A percentile compares a stretch with the other conserved stretches of the same genome.
Evolutionary conservation across 2,888 invertebrate genomes (phyloP).

Genomic region (Poecilus cupreus): DNA sequence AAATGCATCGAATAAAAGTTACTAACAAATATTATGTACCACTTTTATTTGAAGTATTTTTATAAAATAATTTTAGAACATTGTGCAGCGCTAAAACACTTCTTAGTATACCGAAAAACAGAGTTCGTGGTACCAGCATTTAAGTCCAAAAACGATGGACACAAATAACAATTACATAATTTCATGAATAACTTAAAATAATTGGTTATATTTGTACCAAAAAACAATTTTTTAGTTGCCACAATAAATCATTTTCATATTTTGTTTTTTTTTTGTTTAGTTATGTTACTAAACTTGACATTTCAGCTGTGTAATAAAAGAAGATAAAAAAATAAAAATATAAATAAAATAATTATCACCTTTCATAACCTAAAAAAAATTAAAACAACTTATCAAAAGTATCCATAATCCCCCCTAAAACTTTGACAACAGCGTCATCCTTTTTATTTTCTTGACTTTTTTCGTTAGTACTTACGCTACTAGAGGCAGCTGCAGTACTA

Average conservation of each 20-base stretch:
- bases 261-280: background rate
- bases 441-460: constrained; percentile 45
- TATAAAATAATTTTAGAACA: too few relatives aligned
- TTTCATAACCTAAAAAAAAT: constrained; percentile 30
- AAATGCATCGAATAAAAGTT: too few relatives aligned
- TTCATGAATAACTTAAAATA: too few relatives aligned
- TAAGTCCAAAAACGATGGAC: too few relatives aligned
- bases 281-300: background rate
- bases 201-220: too few relatives aligned
- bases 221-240: background rate
- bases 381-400: constrained; percentile 62
- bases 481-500: constrained; percentile 13
- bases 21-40: too few relatives aligned
- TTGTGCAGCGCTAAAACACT: too few relatives aligned
- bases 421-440: constrained; percentile 61
- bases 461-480: constrained; percentile 12
- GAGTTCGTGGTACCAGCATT: too few relatives aligned
- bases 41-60: too few relatives aligned
- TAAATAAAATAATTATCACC: constrained; percentile 2
- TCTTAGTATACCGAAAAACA: too few relatives aligned
- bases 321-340: constrained; percentile 17
- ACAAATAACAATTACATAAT: too few relatives aligned
- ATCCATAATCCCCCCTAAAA: constrained; percentile 61
- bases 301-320: constrained; percentile 26
- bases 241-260: background rate